phyloP scores from a whole-genome alignment of 2,113 vertebrate species.

The Micromys minutus region DNA sequence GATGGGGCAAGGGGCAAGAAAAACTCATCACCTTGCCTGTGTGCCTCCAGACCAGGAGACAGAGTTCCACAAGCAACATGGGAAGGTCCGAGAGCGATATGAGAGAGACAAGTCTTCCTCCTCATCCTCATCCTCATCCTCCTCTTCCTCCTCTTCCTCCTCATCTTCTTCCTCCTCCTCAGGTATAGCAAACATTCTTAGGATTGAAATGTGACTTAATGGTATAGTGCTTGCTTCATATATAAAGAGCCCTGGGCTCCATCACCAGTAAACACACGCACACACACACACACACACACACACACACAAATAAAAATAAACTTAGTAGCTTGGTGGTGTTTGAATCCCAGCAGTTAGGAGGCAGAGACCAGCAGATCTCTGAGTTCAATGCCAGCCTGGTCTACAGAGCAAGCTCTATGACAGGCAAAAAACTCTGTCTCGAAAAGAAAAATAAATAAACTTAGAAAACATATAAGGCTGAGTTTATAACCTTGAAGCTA shows the following conservation, averaged over 20 bases:
- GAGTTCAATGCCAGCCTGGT: background rate
- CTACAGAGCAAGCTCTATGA: background rate
- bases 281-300: background rate
- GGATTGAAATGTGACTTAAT: background rate
- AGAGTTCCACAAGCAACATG: background rate
- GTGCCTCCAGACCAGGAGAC: slow-evolving; percentile 38
- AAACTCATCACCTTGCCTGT: background rate
- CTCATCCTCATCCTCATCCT: background rate
- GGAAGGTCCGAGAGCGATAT: background rate
- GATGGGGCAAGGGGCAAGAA: background rate
- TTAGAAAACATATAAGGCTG: background rate
- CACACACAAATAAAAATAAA: background rate
- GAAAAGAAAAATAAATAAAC: background rate
- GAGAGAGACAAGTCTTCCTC: slow-evolving; percentile 56
- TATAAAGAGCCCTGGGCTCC: background rate
- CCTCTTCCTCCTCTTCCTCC: background rate
- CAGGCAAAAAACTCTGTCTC: background rate
- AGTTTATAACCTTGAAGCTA: background rate
- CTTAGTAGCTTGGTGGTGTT: background rate
- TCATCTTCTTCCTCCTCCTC: slow-evolving; percentile 68
- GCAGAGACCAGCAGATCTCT: background rate
- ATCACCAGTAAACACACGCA: background rate
- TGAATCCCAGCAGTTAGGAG: background rate
- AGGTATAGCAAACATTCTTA: slow-evolving; percentile 65
- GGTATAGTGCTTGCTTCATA: background rate